Conservation (phyloP, 2,113 vertebrate species). For the Cariama cristata region DNA sequence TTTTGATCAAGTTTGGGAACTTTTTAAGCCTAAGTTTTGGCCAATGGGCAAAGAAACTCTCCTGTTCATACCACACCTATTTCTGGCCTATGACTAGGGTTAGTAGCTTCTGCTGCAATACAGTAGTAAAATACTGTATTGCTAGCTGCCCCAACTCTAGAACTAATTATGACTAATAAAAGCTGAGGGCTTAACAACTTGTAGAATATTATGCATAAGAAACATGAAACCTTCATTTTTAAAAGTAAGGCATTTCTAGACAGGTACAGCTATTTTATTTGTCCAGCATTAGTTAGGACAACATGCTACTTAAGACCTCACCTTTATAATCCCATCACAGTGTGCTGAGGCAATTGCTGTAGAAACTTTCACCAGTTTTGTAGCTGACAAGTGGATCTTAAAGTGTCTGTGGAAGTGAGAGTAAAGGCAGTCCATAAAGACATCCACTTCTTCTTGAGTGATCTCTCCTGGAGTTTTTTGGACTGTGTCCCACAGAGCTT, state of each 20-base stretch:
- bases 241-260: not conserved
- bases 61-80: not conserved
- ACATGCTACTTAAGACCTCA: slow-evolving; percentile 33
- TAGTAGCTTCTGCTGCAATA: not conserved
- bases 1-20: not conserved
- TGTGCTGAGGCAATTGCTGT: slow-evolving; percentile 88
- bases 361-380: slow-evolving; percentile 84
- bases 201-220: not conserved
- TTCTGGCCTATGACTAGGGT: not conserved
- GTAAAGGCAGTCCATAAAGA: slow-evolving; percentile 86
- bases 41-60: not conserved
- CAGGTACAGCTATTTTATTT: not conserved
- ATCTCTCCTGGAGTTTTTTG: slow-evolving; percentile 77
- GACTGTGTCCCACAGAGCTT: slow-evolving; percentile 87
- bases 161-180: not conserved
- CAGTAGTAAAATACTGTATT: not conserved
- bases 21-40: not conserved
- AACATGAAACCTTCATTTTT: not conserved
- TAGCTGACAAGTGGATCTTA: slow-evolving; percentile 86
- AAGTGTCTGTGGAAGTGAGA: slow-evolving; percentile 92
- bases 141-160: not conserved
- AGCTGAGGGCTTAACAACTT: not conserved
- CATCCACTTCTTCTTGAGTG: slow-evolving; percentile 84
- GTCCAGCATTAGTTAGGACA: not conserved
- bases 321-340: slow-evolving; percentile 89